Conservation (phyloP, 2,797 vertebrate genomes). For the Catostomus latipinnis region DNA sequence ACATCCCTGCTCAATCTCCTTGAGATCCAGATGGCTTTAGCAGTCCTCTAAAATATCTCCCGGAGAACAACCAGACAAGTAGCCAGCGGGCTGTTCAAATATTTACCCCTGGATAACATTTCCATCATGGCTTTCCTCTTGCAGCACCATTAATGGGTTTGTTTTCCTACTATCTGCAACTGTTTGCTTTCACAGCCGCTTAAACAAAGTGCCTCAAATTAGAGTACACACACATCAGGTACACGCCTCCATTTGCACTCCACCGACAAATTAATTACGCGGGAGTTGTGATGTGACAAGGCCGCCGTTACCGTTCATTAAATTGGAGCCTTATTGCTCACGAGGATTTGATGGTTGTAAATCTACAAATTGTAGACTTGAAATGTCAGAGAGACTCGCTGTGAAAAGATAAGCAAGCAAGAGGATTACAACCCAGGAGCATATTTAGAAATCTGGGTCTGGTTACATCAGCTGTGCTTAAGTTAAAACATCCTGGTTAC, state of each 20-base stretch:
- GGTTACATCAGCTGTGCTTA: too few relatives aligned
- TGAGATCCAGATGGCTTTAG: conserved; percentile 53
- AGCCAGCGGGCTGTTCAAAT: conserved; percentile 76
- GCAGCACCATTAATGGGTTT: conserved; percentile 67
- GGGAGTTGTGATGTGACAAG: conserved; percentile 52
- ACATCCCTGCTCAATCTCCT: conserved; percentile 19
- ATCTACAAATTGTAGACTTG: conserved; percentile 31
- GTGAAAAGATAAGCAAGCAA: neutral
- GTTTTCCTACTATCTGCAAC: conserved; percentile 71
- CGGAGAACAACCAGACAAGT: conserved; percentile 63
- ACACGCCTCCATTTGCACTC: conserved; percentile 61
- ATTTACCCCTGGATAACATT: conserved; percentile 75
- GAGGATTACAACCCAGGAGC: neutral
- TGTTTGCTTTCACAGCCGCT: conserved; percentile 71
- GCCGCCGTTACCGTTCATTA: conserved; percentile 64
- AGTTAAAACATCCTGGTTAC: too few relatives aligned
- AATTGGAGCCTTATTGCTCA: conserved; percentile 50
- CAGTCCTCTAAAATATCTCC: conserved; percentile 64
- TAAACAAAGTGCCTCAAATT: conserved; percentile 66
- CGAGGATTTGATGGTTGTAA: conserved; percentile 48
- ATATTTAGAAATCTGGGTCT: neutral
- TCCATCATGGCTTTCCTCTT: conserved; percentile 64
- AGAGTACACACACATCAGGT: conserved; percentile 38
- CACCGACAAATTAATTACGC: conserved; percentile 70
- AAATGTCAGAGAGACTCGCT: neutral